phyloP scores from a whole-genome alignment of 2,113 vertebrate genomes.

The Dissostichus mawsoni region DNA sequence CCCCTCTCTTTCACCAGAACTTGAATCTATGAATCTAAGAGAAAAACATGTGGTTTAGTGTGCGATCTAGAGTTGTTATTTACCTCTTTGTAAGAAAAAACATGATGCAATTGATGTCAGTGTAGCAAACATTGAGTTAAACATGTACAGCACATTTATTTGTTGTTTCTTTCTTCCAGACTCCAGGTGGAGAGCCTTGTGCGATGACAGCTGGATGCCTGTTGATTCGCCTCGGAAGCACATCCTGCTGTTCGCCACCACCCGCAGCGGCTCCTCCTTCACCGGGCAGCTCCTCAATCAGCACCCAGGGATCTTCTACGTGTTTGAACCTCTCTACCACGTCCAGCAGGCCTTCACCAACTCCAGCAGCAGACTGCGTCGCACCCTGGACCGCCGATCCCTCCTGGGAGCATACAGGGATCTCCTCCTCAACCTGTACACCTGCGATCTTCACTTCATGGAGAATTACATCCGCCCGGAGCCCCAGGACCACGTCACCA shows the following conservation, averaged over 20 bases:
- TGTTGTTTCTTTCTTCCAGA: slow-evolving; percentile 62
- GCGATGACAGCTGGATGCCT: slow-evolving; percentile 71
- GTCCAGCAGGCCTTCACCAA: slow-evolving; percentile 85
- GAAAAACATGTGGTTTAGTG: background rate
- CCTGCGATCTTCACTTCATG: slow-evolving; percentile 84
- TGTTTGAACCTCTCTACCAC: slow-evolving; percentile 88
- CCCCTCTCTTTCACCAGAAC: background rate
- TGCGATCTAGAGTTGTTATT: slow-evolving; percentile 6
- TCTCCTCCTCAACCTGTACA: slow-evolving; percentile 86
- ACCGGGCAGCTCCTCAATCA: slow-evolving; percentile 88
- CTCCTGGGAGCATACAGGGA: slow-evolving; percentile 85
- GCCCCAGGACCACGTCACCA: slow-evolving; percentile 82
- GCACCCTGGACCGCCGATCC: slow-evolving; percentile 75
- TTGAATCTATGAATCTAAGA: background rate
- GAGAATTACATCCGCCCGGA: slow-evolving; percentile 85
- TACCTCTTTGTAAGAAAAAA: background rate
- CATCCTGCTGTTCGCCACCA: slow-evolving; percentile 86
- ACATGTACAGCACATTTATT: background rate
- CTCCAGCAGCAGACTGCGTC: slow-evolving; percentile 76
- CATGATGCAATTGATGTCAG: background rate
- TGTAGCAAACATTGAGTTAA: background rate
- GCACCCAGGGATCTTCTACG: slow-evolving; percentile 84
- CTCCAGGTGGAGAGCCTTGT: slow-evolving; percentile 77
- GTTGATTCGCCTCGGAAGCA: slow-evolving; percentile 74
- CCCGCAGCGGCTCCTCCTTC: slow-evolving; percentile 88